Conservation (phyloP, 2,113 vertebrate species). For the Vidua macroura region DNA sequence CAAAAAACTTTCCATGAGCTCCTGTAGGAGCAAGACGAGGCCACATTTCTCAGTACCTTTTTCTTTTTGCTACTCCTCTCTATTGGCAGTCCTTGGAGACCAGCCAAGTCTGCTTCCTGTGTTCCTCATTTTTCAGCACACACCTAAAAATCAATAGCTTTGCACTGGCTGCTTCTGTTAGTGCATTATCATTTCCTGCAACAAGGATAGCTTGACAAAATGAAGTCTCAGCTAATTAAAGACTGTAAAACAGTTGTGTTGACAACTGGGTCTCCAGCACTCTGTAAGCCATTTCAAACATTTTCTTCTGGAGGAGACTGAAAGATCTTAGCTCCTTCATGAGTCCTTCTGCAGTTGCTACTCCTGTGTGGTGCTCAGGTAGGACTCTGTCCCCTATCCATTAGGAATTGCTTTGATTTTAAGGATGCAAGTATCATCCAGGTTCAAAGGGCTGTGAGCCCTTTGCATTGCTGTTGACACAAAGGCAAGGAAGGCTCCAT, state of each 20-base stretch:
- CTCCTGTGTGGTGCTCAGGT: not conserved
- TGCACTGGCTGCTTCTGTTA: not conserved
- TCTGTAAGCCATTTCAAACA: not conserved
- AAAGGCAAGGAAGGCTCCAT: not conserved
- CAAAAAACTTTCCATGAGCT: not conserved
- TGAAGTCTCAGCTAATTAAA: conserved; percentile 7
- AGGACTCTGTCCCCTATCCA: not conserved
- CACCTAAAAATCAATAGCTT: conserved; percentile 31
- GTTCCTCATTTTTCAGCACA: conserved; percentile 14
- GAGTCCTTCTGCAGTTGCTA: not conserved
- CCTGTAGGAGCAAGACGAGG: not conserved
- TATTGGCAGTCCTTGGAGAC: not conserved
- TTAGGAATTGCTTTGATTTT: not conserved
- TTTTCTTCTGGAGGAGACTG: not conserved
- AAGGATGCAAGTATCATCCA: not conserved
- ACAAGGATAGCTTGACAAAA: not conserved
- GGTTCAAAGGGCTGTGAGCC: not conserved
- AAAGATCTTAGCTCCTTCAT: not conserved
- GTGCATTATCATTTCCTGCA: conserved; percentile 30
- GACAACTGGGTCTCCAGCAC: not conserved
- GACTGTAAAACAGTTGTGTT: not conserved
- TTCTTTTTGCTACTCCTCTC: not conserved
- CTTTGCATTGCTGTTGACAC: not conserved
- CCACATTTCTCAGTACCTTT: not conserved
- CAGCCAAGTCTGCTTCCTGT: conserved; percentile 12